Percentiles rank a stretch among this genome's conserved stretches.
These are phyloP conservation scores for Macrostomum lignano DNA, from an alignment of 1,140 invertebrate species.

Conservation along the genomic window DNA sequence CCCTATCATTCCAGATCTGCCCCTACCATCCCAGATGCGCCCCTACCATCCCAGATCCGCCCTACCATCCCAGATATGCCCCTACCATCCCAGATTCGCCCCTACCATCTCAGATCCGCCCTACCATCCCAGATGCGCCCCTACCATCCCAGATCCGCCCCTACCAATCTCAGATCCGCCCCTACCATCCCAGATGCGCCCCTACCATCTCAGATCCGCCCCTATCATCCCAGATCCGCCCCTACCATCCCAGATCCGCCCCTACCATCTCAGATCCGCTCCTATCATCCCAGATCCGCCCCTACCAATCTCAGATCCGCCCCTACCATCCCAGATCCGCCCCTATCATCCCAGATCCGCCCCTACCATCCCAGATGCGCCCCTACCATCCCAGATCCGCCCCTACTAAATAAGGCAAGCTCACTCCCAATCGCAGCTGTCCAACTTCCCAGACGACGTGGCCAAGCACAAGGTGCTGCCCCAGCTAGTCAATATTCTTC, in stretches of 20 bases:
- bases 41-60: slow-evolving; percentile 43
- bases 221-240: slow-evolving; percentile 35
- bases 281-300: too few species aligned
- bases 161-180: too few species aligned
- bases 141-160: slow-evolving; percentile 48
- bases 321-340: slow-evolving; percentile 35
- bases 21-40: slow-evolving; percentile 35
- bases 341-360: slow-evolving; percentile 45
- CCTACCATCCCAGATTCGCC: slow-evolving; percentile 44
- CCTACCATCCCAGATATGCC: slow-evolving; percentile 35
- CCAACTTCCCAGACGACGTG: slow-evolving; percentile 58
- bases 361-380: slow-evolving; percentile 35
- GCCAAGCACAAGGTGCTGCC: slow-evolving; percentile 66
- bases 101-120: too few species aligned
- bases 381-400: slow-evolving; percentile 43
- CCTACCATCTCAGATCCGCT: too few species aligned
- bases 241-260: slow-evolving; percentile 44
- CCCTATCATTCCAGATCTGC: slow-evolving; percentile 45
- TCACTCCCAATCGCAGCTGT: too few species aligned
- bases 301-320: slow-evolving; percentile 45
- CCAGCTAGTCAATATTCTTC: slow-evolving; percentile 56
- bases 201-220: slow-evolving; percentile 44
- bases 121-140: too few species aligned
- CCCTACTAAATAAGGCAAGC: too few species aligned
- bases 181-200: too few species aligned